These are phyloP conservation scores for Valencia hispanica DNA, from an alignment of 2,797 vertebrate genomes.

Conservation along the genomic window DNA sequence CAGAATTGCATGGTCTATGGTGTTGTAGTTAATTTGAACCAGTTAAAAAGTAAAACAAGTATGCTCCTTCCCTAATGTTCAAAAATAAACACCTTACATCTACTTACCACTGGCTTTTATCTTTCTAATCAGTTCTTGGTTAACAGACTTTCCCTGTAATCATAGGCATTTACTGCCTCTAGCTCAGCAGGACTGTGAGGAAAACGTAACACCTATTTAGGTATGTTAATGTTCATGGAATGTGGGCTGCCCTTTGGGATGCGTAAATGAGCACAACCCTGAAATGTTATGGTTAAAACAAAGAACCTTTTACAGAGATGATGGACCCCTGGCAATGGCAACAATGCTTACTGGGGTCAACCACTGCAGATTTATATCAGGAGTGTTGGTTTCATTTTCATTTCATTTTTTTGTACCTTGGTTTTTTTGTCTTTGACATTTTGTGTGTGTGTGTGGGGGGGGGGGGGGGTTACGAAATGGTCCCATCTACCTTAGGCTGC, in stretches of 20 bases:
- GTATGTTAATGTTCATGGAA: not conserved
- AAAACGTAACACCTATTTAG: not conserved
- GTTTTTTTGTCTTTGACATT: not conserved
- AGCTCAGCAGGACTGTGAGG: not conserved
- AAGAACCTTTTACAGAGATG: not conserved
- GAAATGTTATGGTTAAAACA: not conserved
- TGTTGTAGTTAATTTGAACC: too few species aligned
- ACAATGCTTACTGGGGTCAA: not conserved
- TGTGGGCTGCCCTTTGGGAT: not conserved
- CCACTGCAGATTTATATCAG: not conserved
- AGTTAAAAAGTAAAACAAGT: too few species aligned
- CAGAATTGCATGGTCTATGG: too few species aligned
- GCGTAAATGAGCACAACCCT: not conserved
- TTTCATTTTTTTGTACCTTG: not conserved
- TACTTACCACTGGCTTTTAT: not conserved
- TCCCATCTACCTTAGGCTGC: not conserved
- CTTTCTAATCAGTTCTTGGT: slow-evolving; percentile 3
- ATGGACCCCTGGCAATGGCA: not conserved
- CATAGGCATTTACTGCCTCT: not conserved
- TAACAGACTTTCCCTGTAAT: not conserved
- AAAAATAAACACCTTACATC: not conserved
- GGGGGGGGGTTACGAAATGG: not conserved
- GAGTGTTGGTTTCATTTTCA: too few species aligned
- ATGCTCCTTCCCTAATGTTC: not conserved
- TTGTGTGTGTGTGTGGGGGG: too few species aligned